Evolutionary conservation across 2,888 invertebrate species (phyloP), one percentile per base, ranked within the genome.

Genomic region (Acronicta alni): DNA sequence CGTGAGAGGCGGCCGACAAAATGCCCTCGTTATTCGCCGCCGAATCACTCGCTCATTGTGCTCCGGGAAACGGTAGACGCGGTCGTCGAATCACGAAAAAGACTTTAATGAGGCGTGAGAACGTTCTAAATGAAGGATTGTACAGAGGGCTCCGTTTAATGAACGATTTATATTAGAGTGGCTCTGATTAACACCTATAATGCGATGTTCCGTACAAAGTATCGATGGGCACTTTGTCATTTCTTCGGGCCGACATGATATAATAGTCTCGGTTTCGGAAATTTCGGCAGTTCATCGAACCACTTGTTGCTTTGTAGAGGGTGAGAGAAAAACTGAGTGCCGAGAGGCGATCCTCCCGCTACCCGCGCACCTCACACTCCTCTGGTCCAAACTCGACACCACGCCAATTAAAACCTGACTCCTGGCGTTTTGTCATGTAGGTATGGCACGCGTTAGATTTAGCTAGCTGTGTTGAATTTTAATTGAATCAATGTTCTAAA

Each of bases 11-110:
- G 91, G 87, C 92, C 91, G 92, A 93, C 93, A 93, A 94, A 94
- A 94, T 93, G 92, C 91, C 93, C 94, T 94, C 94, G 93, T 94
- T 94, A 94, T 94, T 92, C 91, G 93, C 93, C 93, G 92, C 94
- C 93, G 93, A 94, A 94, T 94, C 94, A 94, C 92, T 89, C 90
- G 90, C 90, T 92, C 92, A 94, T 94, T 94, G 94, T 94, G 90
- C 88, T 88, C 89, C 86, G 92, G 92, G 92, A 93, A 93, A 94
- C 92, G 93, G 93, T 91, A 93, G 94, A 93, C 91, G 94, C 92
- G 92, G 90, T 90, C 90, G 89, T 88, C 90, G 90, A 90, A 90
- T 91, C 89, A 91, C 92, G 90, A 88, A 92, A 92, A 93, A 93
- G 90, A 93, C 93, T 92, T 92, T 93, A 93, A 93, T 94, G 94